These are phyloP conservation scores for Pangasius sanitwongsei DNA, from an alignment of 2,797 vertebrate genomes.

Conservation along the genomic window DNA sequence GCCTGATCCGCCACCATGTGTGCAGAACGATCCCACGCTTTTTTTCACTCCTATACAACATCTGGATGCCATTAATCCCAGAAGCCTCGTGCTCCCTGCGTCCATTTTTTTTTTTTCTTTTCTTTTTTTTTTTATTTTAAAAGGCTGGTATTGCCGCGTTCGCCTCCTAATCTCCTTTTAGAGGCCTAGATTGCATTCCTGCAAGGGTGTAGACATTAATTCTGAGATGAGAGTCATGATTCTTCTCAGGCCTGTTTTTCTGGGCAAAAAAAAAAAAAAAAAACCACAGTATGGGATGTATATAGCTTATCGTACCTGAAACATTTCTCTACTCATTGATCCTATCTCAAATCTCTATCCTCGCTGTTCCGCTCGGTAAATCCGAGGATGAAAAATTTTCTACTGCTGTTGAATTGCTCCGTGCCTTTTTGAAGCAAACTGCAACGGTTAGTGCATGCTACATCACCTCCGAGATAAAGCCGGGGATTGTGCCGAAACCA, in stretches of 20 bases:
- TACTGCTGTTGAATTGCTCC: conserved; percentile 57
- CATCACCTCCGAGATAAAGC: neutral
- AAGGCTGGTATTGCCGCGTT: conserved; percentile 71
- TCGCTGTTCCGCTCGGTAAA: conserved; percentile 71
- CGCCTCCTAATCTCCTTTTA: conserved; percentile 75
- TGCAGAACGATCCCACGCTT: neutral
- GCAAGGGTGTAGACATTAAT: conserved; percentile 77
- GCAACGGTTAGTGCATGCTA: conserved; percentile 44
- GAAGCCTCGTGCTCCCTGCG: conserved; percentile 65
- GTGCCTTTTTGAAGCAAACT: conserved; percentile 54
- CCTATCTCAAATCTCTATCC: conserved; percentile 79
- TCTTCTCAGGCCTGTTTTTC: conserved; percentile 43
- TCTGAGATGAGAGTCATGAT: conserved; percentile 77
- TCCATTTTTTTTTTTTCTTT: conserved; percentile 66
- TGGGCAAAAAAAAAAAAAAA: conserved; percentile 15
- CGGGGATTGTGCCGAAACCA: neutral
- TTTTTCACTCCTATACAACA: conserved; percentile 51
- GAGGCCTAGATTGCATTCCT: conserved; percentile 75
- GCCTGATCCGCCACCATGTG: conserved; percentile 18
- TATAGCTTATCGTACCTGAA: conserved; percentile 76
- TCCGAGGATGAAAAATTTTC: conserved; percentile 73
- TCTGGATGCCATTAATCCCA: conserved; percentile 75
- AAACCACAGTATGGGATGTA: conserved; percentile 71
- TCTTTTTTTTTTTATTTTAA: neutral
- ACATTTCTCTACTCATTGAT: conserved; percentile 79